Base-by-base conservation (phyloP, 2,797 vertebrate species). In the Helarctos malayanus region DNA sequence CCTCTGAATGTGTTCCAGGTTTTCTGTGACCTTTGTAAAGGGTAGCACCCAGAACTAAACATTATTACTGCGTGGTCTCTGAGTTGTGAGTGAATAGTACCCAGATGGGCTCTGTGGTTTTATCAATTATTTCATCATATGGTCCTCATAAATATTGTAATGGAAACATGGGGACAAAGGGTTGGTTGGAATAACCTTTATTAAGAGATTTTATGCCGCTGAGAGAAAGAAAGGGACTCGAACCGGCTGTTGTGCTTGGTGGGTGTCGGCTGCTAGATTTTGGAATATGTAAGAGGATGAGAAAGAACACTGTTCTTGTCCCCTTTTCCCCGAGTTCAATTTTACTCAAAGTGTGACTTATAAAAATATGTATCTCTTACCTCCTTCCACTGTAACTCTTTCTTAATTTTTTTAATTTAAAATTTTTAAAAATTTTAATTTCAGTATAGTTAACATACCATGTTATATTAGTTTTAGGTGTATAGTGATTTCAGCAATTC, bases 141-240 rank as follows among this genome's bases (percentile, higher is more conserved):
- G 85, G 88, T 96, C 78, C 76, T 97, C 89, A 93, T 96, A 96
- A 96, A 94, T 96, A 95, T 75, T 97, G 45, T 96, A 96, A 91
- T 96, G 63, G 95, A 96, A 93, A 94, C 68, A 59, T 87, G 88
- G 73, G 79, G 75, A 93, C 82, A 91, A 95, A 91, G 52, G 41
- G 71, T 76, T 95, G 73, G 91, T 86, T 96, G 73, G 91, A 69
- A 82, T 94, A 95, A 89, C 56, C 88, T 98, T 97, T 95, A 84
- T 95, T 84, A 91, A 89, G 82, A 87, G 86, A 83, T 91, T 93
- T 27, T 93, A 75, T 96, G 81, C 86, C 68, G 25, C 75, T 6
- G 69, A 79, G 86, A 81, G 82, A 75, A 89, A 91, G 73, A 94
- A 79, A 85, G 78, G 27, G 45, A 21, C 69, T 49, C 41, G 49